Evolutionary conservation across 2,888 invertebrate genomes (phyloP), one percentile per base, ranked within the genome.

Genomic region (Halictus quadricinctus): DNA sequence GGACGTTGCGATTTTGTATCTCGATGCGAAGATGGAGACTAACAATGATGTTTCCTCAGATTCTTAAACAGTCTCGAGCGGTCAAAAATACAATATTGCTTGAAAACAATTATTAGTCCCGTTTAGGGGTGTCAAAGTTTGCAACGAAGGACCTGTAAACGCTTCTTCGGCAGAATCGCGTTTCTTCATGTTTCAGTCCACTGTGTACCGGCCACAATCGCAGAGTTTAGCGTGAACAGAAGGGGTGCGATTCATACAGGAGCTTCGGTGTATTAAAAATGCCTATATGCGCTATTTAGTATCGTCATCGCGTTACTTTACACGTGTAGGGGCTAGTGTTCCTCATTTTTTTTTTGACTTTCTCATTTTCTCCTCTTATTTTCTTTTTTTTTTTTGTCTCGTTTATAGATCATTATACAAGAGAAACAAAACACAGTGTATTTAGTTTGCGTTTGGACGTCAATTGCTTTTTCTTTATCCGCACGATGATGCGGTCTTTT

Each of bases 201-300:
- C 70, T 12, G 70, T 70, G n/a, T 70, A 70, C 43, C n/a, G 70
- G 70, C 70, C 43, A 70, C n/a, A 43, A 78, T 80, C 15, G 64
- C 75, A 84, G 70, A 77, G 48, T 84, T 72, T 79, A 80, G 73
- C 79, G 76, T 84, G 78, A 78, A 83, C 84, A 72, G 79, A 85
- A 88, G 77, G 80, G 79, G 88, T 89, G 89, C 90, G 81, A 80
- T 83, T 84, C 69, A 70, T 84, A 82, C 72, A 76, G 81, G 82
- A 89, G 83, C 86, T 79, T 75, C 76, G 81, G 86, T 90, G 84
- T 90, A 90, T 88, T 89, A 91, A 91, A 91, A 90, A 90, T 87
- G 84, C 76, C 88, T 90, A 88, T 90, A 88, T 58, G 79, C 75
- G 72, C 81, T 88, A 83, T 86, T 85, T 82, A 83, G 81, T 79